These are phyloP conservation scores for Halichoeres trimaculatus DNA, from an alignment of 2,113 vertebrate genomes.

Conservation along the genomic window DNA sequence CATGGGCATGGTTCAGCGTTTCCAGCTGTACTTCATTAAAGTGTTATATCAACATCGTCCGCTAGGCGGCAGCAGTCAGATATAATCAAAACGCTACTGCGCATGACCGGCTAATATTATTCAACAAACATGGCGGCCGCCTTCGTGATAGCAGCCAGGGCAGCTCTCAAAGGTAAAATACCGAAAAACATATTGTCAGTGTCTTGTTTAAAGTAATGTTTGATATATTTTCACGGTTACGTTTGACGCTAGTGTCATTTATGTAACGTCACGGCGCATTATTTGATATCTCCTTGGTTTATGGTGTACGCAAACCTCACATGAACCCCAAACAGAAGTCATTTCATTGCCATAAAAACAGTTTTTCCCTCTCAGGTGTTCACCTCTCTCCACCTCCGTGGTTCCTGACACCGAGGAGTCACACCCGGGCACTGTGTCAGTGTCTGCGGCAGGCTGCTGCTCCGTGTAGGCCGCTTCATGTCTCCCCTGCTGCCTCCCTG, in stretches of 20 bases:
- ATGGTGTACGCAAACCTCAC: background rate
- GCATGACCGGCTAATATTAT: constrained; percentile 6
- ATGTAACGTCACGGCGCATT: no score
- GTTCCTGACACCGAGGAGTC: constrained; percentile 14
- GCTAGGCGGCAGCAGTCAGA: constrained; percentile 19
- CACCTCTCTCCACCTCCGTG: constrained; percentile 6
- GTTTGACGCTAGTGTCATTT: background rate
- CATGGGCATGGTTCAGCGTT: no score
- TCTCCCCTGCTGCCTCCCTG: constrained; percentile 57
- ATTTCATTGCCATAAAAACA: background rate
- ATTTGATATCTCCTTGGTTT: background rate
- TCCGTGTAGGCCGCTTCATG: constrained; percentile 26
- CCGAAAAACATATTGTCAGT: accelerated
- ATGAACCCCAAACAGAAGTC: background rate
- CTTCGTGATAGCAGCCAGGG: constrained; percentile 31
- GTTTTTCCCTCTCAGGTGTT: constrained; percentile 40
- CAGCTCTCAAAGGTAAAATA: constrained; percentile 65
- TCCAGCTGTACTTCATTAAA: no score
- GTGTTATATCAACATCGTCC: background rate
- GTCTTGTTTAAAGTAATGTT: background rate
- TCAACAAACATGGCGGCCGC: constrained; percentile 78
- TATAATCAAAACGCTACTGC: constrained; percentile 1
- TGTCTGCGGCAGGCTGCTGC: constrained; percentile 5
- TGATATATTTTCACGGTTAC: background rate
- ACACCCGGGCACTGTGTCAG: constrained; percentile 1